Evolutionary conservation across 2,797 vertebrate species (phyloP), one percentile per base, ranked within the genome.

Genomic region (Myripristis jacobus): DNA sequence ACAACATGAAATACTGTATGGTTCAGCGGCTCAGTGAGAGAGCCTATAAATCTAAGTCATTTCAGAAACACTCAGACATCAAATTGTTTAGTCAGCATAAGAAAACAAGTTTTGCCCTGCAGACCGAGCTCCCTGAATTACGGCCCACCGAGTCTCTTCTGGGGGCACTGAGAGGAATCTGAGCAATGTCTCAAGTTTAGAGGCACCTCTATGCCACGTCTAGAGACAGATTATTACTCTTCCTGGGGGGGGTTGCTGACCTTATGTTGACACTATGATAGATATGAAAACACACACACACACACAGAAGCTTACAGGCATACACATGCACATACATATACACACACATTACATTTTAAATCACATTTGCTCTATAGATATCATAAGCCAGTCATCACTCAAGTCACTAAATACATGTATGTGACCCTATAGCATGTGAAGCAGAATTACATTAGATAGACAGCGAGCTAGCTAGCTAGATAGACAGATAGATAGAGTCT

Each of bases 171-270:
- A 81, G 43, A 88, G 85, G 89, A 92, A 92, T 93, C 82, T 19
- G 21, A 92, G 80, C 88, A 91, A 93, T 93, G 89, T 80, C 50
- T 62, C 73, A 91, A 88, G 87, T 91, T 47, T 87, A 90, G 73
- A 73, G 74, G 75, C 81, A 84, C 52, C 77, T 85, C 76, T 19
- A 79, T 88, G 79, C 70, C 72, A 86, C 8, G 64, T 85, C 88
- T 73, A 77, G 81, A 66, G 54, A 44, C 72, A 71, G 78, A 87
- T 87, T 91, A 90, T 84, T 89, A 81, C 84, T 73, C 75, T 77
- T 47, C 47, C 75, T 75, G 43, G 74, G 75, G 74, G 74, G 77
- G 75, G 60, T 9, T 46, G 69, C 73, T 79, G 84, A 60, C 75
- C 71, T 83, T 75, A 81, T n/a, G n/a, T n/a, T n/a, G 85, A 86